Percentiles rank a stretch among this genome's conserved stretches.
These are phyloP conservation scores for Xestia ashworthii DNA, from an alignment of 2,888 invertebrate genomes.

Conservation along the genomic window DNA sequence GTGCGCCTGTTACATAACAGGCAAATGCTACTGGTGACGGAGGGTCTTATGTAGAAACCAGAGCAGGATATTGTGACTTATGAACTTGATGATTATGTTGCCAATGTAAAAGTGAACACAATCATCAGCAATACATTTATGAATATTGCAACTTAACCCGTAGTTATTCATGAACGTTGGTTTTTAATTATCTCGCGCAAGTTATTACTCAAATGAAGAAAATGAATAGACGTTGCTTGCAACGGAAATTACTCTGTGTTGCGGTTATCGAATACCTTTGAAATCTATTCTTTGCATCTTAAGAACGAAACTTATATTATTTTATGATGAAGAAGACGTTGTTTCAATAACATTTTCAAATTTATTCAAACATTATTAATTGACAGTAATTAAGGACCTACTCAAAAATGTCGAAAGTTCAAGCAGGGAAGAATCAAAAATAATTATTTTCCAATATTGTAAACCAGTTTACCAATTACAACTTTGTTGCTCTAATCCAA, in stretches of 20 bases:
- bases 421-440: not conserved
- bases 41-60: not conserved
- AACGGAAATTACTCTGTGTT: constrained; percentile 47
- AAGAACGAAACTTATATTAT: constrained; percentile 6
- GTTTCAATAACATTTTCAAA: not conserved
- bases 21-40: not conserved
- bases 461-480: constrained; percentile 39
- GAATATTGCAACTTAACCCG: not conserved
- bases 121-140: not conserved
- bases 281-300: constrained; percentile 34
- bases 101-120: not conserved
- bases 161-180: constrained; percentile 39
- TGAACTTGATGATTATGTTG: not conserved
- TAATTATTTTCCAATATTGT: constrained; percentile 22
- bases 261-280: constrained; percentile 33
- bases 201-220: constrained; percentile 59
- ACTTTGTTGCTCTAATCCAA: constrained; percentile 40
- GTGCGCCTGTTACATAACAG: not conserved
- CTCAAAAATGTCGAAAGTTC: constrained; percentile 1
- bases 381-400: not conserved
- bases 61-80: not conserved
- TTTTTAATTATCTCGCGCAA: constrained; percentile 45
- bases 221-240: constrained; percentile 40
- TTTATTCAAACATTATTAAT: not conserved
- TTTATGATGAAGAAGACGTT: not conserved